Evolutionary conservation across 1,140 invertebrate species (phyloP), one percentile per base, ranked within the genome.

Genomic region (Notospermus geniculatus): DNA sequence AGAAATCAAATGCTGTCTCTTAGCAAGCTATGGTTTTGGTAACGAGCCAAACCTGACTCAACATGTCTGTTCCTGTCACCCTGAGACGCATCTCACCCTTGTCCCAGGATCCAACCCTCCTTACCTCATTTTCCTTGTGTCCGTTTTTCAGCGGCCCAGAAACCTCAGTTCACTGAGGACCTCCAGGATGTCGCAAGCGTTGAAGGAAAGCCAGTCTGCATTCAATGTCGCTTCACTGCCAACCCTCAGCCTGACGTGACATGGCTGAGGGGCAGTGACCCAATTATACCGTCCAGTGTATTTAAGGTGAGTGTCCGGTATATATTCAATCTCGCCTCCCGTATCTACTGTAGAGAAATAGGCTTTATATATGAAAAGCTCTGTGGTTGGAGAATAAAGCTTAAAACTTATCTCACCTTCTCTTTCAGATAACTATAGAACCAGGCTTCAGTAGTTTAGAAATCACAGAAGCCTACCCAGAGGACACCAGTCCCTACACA

Each of bases 401-500:
- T 36, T 36, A 36, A 36, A 4, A 36, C 4, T 15, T 36, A 4
- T 4, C 15, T 36, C 54, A 7, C 9, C 57, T 39, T 13, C 59
- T 63, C 39, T 66, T 71, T 22, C 62, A 80, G 77, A 76, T 81
- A 27, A 69, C 71, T 29, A 74, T 75, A 23, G 72, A 75, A 36
- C 57, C 66, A 1, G 78, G 74, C 43, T 70, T 68, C 54, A 76
- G 76, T 11, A 66, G 92, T 2, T 81, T 99, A 22, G 89, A 97
- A 23, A 97, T 98, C 65, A 87, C 89, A 57, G 95, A 98, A 85
- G 92, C 97, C 0, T 96, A 95, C 80, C 92, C 94, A 0, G 95
- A 98, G 85, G 96, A 99, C 81, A 91, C 94, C 1, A 96, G 95
- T 1, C 90, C 89, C 50, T 98, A 97, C 79, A 97, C 94, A 0